Conservation (phyloP, 1,140 invertebrate genomes). For the Phenacoccus solenopsis region DNA sequence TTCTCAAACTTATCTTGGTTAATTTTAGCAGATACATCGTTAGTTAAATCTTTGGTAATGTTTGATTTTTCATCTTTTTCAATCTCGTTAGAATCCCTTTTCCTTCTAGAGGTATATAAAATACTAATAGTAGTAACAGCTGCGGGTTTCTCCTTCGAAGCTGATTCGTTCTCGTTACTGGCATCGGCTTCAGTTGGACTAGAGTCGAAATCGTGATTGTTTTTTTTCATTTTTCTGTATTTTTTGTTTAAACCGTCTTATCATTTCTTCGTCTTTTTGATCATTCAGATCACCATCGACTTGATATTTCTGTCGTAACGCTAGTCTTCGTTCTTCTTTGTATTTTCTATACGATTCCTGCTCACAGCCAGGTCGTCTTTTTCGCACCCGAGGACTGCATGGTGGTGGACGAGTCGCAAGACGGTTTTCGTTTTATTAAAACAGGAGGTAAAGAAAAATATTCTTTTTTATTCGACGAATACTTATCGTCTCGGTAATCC, state of each 20-base stretch:
- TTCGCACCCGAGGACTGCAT: background rate
- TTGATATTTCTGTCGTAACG: constrained; percentile 72
- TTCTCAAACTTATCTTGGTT: background rate
- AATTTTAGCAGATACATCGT: background rate
- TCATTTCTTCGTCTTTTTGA: constrained; percentile 32
- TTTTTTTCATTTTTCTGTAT: constrained; percentile 27
- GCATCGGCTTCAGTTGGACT: constrained; percentile 25
- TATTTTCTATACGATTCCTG: constrained; percentile 42
- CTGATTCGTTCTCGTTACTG: background rate
- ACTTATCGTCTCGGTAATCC: background rate
- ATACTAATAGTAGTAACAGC: constrained; percentile 28
- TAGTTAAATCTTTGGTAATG: background rate
- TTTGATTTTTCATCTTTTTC: background rate
- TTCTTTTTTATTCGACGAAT: background rate
- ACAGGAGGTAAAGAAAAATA: constrained; percentile 1
- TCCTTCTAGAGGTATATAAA: constrained; percentile 25
- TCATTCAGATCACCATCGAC: constrained; percentile 60
- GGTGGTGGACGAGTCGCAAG: background rate
- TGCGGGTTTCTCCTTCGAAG: constrained; percentile 5
- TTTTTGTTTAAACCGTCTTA: constrained; percentile 28
- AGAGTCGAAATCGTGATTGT: background rate
- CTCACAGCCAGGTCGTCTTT: constrained; percentile 1
- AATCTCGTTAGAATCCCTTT: constrained; percentile 8
- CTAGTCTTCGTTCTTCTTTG: constrained; percentile 77
- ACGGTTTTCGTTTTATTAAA: background rate